Conservation (phyloP, 2,888 invertebrate genomes). For the Dryobotodes eremita region DNA sequence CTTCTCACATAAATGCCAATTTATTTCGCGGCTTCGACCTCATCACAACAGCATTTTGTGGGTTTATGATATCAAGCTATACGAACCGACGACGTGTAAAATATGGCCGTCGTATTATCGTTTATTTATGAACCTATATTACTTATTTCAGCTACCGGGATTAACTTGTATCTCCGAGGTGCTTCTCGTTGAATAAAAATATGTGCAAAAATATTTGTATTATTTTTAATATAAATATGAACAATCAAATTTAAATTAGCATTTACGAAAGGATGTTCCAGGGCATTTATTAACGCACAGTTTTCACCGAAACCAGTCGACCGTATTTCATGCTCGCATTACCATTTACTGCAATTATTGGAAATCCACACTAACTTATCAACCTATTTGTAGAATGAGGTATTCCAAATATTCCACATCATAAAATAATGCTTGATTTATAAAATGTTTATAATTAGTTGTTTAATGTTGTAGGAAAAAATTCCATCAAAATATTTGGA, state of each 20-base stretch:
- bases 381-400: background rate
- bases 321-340: background rate
- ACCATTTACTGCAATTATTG: slow-evolving; percentile 6
- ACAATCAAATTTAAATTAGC: background rate
- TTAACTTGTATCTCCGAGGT: slow-evolving; percentile 15
- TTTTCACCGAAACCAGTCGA: background rate
- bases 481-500: background rate
- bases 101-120: slow-evolving; percentile 36
- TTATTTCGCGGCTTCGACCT: slow-evolving; percentile 48
- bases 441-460: background rate
- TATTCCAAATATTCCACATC: background rate
- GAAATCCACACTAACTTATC: background rate
- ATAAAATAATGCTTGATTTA: background rate
- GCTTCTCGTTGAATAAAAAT: slow-evolving; percentile 6
- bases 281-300: background rate
- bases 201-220: background rate
- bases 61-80: slow-evolving; percentile 42
- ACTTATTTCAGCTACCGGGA: slow-evolving; percentile 19
- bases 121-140: slow-evolving; percentile 34
- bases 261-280: background rate
- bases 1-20: slow-evolving; percentile 50
- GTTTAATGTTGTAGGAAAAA: background rate
- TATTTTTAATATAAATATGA: background rate
- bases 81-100: slow-evolving; percentile 36
- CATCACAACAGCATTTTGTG: slow-evolving; percentile 41